Evolutionary conservation across 2,113 vertebrate genomes (phyloP), one percentile per base, ranked within the genome.

Genomic region (Taurulus bubalis): DNA sequence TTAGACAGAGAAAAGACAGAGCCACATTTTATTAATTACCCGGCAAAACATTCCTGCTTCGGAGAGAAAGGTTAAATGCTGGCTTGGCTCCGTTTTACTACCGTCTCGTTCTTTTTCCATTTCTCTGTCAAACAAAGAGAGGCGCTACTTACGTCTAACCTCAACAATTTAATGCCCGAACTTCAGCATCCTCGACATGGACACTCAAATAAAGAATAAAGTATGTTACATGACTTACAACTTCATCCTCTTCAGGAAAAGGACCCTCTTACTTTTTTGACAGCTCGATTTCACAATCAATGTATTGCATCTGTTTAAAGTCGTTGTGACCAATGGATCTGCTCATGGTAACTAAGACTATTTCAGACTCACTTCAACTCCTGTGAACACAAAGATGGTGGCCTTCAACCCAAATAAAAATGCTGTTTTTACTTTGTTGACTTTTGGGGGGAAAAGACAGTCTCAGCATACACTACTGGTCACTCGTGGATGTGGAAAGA

Each of bases 1-100:
- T 75, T 28, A 22, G 55, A 79, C 32, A 10, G 75, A 79, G 59
- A 26, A 73, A 65, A 75, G 78, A 84, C 77, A 73, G 65, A 86
- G 63, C n/a, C 71, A 55, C 22, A 36, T 80, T 59, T 77, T 71
- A 68, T 73, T 85, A 83, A 91, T 79, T 70, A 85, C 74, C 69
- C 14, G 1, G 68, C 18, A 66, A 83, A 76, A 71, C 85, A 85
- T 87, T 83, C 70, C 65, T 53, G 38, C 30, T 42, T 75, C 26
- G n/a, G n/a, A 0, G 36, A 56, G 53, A 75, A n/a, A 82, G 60
- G 40, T 56, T 66, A 34, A 70, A 70, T 3, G 16, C 42, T 70
- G 66, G 76, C 34, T 78, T 77, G 45, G 65, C 80, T 85, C 71
- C 15, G 10, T 66, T 71, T 74, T 20, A 75, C n/a, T 10, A 22